A percentile compares a stretch with the other conserved stretches of the same genome.
Evolutionary conservation across 2,797 vertebrate genomes (phyloP).

Genomic region (Argya squamiceps): DNA sequence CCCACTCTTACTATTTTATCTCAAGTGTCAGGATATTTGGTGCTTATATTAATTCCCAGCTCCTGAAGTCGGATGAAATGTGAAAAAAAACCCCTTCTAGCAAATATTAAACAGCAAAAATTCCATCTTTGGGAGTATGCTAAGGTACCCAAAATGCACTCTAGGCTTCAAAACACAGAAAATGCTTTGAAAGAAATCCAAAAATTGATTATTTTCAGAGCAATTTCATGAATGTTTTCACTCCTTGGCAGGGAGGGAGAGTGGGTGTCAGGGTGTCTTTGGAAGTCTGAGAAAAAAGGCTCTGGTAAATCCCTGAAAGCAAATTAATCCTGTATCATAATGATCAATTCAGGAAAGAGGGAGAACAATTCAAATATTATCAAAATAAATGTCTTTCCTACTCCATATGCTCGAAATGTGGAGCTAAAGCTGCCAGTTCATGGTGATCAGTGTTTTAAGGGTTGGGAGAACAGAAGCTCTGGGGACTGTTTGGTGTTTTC

Average conservation of each 20-base stretch:
- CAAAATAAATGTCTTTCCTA: not conserved
- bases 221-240: not conserved
- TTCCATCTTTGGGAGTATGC: not conserved
- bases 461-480: fast-evolving
- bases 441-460: not conserved
- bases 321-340: not conserved
- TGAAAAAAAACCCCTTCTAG: not conserved
- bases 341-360: not conserved
- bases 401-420: not conserved
- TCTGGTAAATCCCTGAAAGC: not conserved
- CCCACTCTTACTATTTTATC: not conserved
- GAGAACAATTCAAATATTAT: not conserved
- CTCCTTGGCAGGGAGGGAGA: not conserved
- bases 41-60: not conserved
- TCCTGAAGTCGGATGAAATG: not conserved
- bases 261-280: not conserved
- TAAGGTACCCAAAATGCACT: not conserved
- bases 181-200: not conserved
- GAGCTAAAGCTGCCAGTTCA: not conserved
- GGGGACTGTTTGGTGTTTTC: not conserved
- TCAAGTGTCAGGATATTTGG: not conserved
- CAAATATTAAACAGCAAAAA: not conserved
- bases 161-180: not conserved
- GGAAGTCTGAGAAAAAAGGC: not conserved
- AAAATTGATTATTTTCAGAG: not conserved